phyloP scores from a whole-genome alignment of 1,140 invertebrate species.

The Brachionus plicatilis region DNA sequence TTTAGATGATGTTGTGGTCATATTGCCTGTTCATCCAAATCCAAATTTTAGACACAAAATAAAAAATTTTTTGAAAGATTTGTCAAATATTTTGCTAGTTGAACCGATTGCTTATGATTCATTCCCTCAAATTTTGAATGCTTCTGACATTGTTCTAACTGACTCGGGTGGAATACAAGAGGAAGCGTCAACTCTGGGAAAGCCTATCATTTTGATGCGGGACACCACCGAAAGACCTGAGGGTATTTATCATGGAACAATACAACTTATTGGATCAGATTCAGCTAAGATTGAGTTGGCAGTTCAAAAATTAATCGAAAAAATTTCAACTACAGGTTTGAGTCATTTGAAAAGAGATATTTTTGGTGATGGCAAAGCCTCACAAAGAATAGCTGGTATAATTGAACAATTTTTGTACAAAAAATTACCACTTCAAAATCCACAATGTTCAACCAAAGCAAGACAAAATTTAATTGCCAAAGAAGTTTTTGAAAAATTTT shows the following conservation, averaged over 20 bases:
- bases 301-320: neutral
- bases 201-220: neutral
- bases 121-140: neutral
- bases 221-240: neutral
- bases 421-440: neutral
- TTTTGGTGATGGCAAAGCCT: neutral
- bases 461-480: neutral
- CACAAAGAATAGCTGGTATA: neutral
- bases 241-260: neutral
- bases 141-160: neutral
- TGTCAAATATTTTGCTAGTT: neutral
- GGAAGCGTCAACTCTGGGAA: neutral
- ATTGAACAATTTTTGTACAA: neutral
- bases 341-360: neutral
- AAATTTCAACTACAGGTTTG: neutral
- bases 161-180: neutral
- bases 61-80: neutral
- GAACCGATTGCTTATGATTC: neutral
- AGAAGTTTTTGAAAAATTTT: neutral
- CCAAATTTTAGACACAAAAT: neutral
- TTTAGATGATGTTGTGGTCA: neutral
- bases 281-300: neutral
- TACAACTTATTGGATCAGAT: neutral
- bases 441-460: neutral
- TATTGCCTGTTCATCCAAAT: neutral